Base-by-base conservation (phyloP, 2,113 vertebrate species). In the Microcebus murinus region DNA sequence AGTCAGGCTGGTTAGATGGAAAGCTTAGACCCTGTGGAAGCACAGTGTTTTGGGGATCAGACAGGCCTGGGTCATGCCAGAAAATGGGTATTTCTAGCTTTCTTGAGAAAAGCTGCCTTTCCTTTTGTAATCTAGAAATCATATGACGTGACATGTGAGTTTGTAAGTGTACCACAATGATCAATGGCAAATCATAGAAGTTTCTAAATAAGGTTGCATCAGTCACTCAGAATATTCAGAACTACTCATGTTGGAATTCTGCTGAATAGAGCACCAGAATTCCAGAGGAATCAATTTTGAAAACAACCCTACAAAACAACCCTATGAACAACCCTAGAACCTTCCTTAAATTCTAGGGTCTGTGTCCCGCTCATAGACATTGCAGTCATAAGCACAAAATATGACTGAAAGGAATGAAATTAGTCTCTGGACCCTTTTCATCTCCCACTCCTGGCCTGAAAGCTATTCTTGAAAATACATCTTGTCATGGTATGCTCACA, bases 91-190 rank as follows among this genome's bases (percentile, higher is more conserved):
- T 82, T 92, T 70, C 31, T 87, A 36, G 31, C 3, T 95, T 95
- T 73, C 74, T 81, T 50, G 20, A 25, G 42, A 96, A 73, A 90
- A 90, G 29, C 14, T 8, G 1, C 20, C 45, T 80, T 42, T 81
- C 42, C 23, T 68, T 94, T 82, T 29, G n/a, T 36, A 70, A 77
- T 79, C 61, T 92, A 96, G 39, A 27, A 82, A 34, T 80, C 81
- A 87, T 4, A 71, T 79, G 48, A 36, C 81, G 0, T 92, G 23
- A 90, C 74, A 67, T 68, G 52, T n/a, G 52, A 84, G 68, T 21
- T 80, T 45, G 31, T 39, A 34, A 85, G 61, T 87, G 82, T 50
- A 79, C 48, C 15, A 90, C 48, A 96, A 94, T 48, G n/a, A 90
- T 77, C 27, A 20, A 13, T 87, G 74, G 42, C 34, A 48, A 68